Evolutionary conservation across 2,888 invertebrate genomes (phyloP).

Genomic region (Molorchus minor): DNA sequence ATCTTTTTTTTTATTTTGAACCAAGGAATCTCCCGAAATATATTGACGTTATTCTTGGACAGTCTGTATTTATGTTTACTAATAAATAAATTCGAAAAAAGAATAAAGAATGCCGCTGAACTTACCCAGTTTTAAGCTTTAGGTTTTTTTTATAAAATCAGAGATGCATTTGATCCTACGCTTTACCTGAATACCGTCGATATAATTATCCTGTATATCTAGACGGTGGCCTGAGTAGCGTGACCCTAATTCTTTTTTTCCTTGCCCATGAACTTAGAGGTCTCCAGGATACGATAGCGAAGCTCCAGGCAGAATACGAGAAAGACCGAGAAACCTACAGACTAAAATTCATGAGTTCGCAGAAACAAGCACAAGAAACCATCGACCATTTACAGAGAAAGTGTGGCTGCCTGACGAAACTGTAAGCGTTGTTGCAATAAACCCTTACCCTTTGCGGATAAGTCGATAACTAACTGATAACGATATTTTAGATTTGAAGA

Average conservation of each 20-base stretch:
- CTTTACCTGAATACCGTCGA: constrained; percentile 24
- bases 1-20: no score
- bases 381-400: constrained; percentile 70
- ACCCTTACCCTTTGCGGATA: neutral
- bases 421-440: constrained; percentile 65
- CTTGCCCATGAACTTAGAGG: constrained; percentile 56
- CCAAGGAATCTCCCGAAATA: no score
- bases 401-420: constrained; percentile 69
- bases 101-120: no score
- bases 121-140: no score
- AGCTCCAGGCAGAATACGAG: constrained; percentile 55
- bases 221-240: constrained; percentile 21
- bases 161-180: neutral
- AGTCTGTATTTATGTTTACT: no score
- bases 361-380: constrained; percentile 65
- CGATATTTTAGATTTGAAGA: constrained; percentile 65
- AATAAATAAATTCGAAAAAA: no score
- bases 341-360: constrained; percentile 59
- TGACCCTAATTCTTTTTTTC: constrained; percentile 40
- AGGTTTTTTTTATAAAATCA: no score
- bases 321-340: constrained; percentile 56
- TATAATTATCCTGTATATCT: constrained; percentile 25
- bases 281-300: constrained; percentile 60
- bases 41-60: no score
- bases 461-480: neutral